Evolutionary conservation across 2,113 vertebrate species (phyloP), one percentile per base, ranked within the genome.

Genomic region (Cairina moschata): DNA sequence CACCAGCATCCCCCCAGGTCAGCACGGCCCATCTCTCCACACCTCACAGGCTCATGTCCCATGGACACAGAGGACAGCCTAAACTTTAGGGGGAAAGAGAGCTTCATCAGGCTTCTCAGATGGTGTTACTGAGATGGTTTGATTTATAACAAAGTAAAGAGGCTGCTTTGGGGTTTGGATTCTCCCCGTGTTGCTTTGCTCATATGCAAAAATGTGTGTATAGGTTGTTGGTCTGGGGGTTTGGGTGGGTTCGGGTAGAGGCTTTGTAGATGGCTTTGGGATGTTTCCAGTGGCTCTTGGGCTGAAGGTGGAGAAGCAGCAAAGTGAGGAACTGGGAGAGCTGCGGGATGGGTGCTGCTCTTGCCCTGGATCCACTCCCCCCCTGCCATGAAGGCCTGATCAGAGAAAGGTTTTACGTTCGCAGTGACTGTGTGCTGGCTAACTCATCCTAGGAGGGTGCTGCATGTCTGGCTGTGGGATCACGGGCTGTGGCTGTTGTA

Each of bases 331-430:
- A 28, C 0, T 1, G 22, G 48, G 34, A 82, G 31, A 1, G 2
- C 26, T 12, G 42, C 0, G 3, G 36, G 63, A 42, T 0, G 2
- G 34, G 29, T 29, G 59, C 44, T 9, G 44, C 20, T 65, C 20
- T n/a, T 7, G 31, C 54, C n/a, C 62, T 26, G 17, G 67, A 60
- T 73, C 31, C 1, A 0, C 74, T 68, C 2, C 0, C 29, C 13
- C 74, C 29, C 3, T 4, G 8, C 23, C 0, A 1, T 2, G 1
- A 38, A 72, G 38, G 32, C 42, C 38, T 52, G 11, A 12, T 46
- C 23, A 77, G 29, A 34, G 65, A 17, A 55, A 23, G 52, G 8
- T 72, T 65, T 76, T 14, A 50, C 21, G 52, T 26, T 5, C 7
- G 34, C 9, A 2, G 58, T 50, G 55, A 32, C 22, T 46, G 32